Base-by-base conservation (phyloP, 2,888 invertebrate species). In the Dermolepida albohirtum region DNA sequence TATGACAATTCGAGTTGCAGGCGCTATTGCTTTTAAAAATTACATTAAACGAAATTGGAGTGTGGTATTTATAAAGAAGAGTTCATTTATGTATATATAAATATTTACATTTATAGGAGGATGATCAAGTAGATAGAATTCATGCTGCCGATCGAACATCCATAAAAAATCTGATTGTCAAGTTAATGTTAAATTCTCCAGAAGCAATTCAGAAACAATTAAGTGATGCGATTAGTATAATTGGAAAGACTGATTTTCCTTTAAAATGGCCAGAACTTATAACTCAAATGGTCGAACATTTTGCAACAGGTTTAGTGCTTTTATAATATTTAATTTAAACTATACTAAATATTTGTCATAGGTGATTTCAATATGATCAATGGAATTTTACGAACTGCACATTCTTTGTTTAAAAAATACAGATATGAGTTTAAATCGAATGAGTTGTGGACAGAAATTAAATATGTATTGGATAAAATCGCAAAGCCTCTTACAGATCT, bases 171-270 rank as follows among this genome's bases (percentile, higher is more conserved):
- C 85, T 93, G 0, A 96, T 98, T 75, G 93, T 98, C 1, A 91
- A 93, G 39, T 84, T 98, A 29, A 98, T 99, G 98, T 86, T 98
- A 70, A 92, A 92, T 76, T 94, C 96, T 29, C 95, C 96, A 0
- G 92, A 94, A 77, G 88, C 92, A 0, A 90, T 98, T 69, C 98
- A 98, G 82, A 92, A 95, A 77, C 98, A 98, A 83, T 87, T 97
- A 52, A 97, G 96, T 76, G 97, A 97, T 85, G 96, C 97, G 0
- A 94, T 98, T 44, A 94, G 96, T 74, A 95, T 96, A 27, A 97
- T 98, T 69, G 98, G 98, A n/a, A 92, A 93, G 79, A 90, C 93
- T 75, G 99, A 99, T 85, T 99, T 99, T 81, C 99, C 99, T 0
- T 90, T 92, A 70, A 95, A 96, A 81, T 99, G 99, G 99, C 96